Conservation (phyloP, 2,797 vertebrate genomes). For the Euphonia xanthogaster region DNA sequence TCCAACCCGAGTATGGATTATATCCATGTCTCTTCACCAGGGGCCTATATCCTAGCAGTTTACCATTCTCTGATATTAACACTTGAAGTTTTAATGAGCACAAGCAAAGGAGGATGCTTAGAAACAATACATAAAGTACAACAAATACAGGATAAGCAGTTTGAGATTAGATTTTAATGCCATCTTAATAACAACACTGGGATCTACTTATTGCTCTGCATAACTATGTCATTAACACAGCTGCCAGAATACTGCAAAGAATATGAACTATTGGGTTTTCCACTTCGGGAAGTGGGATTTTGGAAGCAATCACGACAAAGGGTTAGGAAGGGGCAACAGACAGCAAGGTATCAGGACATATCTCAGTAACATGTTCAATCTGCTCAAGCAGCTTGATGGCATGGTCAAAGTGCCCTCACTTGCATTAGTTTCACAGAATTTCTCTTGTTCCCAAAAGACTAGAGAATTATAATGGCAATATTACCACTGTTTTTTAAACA, state of each 20-base stretch:
- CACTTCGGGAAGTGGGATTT: background rate
- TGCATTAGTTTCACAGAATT: background rate
- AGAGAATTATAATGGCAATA: background rate
- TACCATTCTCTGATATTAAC: background rate
- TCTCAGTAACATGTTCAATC: background rate
- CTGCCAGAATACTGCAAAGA: background rate
- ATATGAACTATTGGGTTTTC: background rate
- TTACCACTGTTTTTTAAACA: background rate
- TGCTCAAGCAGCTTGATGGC: background rate
- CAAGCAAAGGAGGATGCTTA: background rate
- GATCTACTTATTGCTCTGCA: background rate
- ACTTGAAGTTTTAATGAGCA: slow-evolving; percentile 19
- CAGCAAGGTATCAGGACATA: background rate
- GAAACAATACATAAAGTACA: slow-evolving; percentile 6
- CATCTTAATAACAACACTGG: background rate
- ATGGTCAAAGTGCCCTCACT: background rate
- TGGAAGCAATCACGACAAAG: background rate
- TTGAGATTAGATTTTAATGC: slow-evolving; percentile 42
- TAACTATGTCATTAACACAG: background rate
- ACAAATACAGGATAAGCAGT: background rate
- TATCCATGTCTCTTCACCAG: background rate
- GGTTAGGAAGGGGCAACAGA: background rate
- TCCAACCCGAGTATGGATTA: background rate
- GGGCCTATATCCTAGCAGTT: background rate
- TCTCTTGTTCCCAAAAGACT: background rate